Base-by-base conservation (phyloP, 2,888 invertebrate species). In the Cosmopolites sordidus region DNA sequence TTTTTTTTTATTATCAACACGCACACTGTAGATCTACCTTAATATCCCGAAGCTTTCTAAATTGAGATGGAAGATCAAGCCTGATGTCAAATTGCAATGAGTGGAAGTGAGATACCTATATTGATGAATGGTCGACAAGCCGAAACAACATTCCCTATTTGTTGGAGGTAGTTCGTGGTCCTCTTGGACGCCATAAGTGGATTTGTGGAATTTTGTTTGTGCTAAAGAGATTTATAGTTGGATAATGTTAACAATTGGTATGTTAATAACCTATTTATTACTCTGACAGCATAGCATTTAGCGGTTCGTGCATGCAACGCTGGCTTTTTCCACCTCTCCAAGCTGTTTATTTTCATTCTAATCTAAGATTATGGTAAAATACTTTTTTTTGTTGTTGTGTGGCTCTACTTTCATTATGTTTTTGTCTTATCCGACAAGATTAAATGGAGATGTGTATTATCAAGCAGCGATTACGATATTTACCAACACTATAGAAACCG, bases 141-240 rank as follows among this genome's bases (percentile, higher is more conserved):
- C 33, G 33, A 33, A 33, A 6, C n/a, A 33, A 33, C 33, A 33
- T 33, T 33, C 33, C 33, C 33, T 33, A n/a, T 33, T 33, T 33
- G 33, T 33, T 33, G 33, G 33, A 12, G n/a, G 33, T 11, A 33
- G 12, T 33, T 33, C 12, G 33, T 12, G 33, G 33, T 33, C 33
- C 33, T 12, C n/a, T 33, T 12, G 33, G 33, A 33, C 33, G 33
- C 33, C 33, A 33, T 33, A 33, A 33, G 33, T 33, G 33, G 33
- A 33, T 33, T 33, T 33, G 33, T 33, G 33, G 11, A 12, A 12
- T 33, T 33, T 33, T 12, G 11, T 33, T 33, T 9, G n/a, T 12
- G 11, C 33, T 33, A 12, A 12, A 12, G 33, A 4, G 33, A 12
- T 12, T 12, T 33, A 33, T 33, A 6, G 12, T 33, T 33, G n/a